Conservation (phyloP, 2,888 invertebrate species). For the Halocaridina rubra region DNA sequence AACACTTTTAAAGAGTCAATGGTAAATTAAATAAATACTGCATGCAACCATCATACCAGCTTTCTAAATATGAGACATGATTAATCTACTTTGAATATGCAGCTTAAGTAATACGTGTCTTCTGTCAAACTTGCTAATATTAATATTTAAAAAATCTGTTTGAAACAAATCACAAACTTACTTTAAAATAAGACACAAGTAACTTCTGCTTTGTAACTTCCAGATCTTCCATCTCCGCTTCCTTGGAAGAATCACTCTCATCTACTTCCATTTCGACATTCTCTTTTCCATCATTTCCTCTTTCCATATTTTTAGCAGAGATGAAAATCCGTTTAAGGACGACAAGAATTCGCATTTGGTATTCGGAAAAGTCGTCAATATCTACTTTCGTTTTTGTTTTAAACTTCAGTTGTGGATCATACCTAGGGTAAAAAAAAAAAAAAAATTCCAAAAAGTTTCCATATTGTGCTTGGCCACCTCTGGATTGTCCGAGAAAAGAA, state of each 20-base stretch:
- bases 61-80: no score
- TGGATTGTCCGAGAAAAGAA: no score
- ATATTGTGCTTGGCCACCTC: no score
- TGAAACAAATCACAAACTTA: conserved; percentile 11
- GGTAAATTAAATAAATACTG: no score
- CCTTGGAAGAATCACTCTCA: conserved; percentile 16
- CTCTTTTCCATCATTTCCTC: conserved; percentile 11
- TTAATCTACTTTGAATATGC: no score
- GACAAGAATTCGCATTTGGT: conserved; percentile 20
- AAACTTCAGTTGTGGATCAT: conserved; percentile 14
- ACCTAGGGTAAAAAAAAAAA: no score
- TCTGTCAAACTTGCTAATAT: no score
- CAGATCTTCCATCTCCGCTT: conserved; percentile 34
- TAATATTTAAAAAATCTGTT: no score
- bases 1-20: no score
- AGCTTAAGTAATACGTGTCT: no score
- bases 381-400: neutral
- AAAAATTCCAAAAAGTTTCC: no score
- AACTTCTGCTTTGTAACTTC: conserved; percentile 67
- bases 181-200: conserved; percentile 79
- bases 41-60: no score
- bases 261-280: conserved; percentile 36
- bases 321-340: conserved; percentile 38
- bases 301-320: conserved; percentile 38
- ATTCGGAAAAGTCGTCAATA: neutral